Evolutionary conservation across 2,888 invertebrate genomes (phyloP).

Genomic region (Heliconius ethilla): DNA sequence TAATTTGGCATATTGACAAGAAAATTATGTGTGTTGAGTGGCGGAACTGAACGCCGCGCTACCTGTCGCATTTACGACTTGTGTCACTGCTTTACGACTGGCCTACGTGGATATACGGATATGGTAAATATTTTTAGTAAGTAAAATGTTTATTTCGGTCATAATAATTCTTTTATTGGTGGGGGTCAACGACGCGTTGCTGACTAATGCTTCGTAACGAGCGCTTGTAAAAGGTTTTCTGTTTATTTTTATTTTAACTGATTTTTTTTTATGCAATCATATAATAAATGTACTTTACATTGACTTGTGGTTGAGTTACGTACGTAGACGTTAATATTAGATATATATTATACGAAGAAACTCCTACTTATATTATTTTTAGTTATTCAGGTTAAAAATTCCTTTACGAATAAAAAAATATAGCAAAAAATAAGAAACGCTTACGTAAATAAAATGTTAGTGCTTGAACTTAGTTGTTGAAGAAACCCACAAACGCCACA

Average conservation of each 20-base stretch:
- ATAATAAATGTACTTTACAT: conserved; percentile 7
- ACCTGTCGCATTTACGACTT: no score
- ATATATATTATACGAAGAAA: background rate
- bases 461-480: conserved; percentile 52
- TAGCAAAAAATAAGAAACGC: conserved; percentile 55
- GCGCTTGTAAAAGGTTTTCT: conserved; percentile 35
- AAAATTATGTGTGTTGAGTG: no score
- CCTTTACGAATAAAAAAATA: conserved; percentile 51
- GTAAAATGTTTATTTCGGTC: conserved; percentile 22
- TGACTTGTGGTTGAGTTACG: background rate
- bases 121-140: conserved; percentile 16
- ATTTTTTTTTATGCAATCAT: background rate
- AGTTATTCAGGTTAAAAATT: conserved; percentile 30
- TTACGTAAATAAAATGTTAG: conserved; percentile 63
- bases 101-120: background rate
- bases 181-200: conserved; percentile 45
- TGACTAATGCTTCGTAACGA: conserved; percentile 49
- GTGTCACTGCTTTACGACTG: no score
- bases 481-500: conserved; percentile 59
- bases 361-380: background rate
- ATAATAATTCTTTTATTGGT: conserved; percentile 36
- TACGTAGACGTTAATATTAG: background rate
- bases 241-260: conserved; percentile 11
- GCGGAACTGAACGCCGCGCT: background rate
- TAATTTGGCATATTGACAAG: no score